These are phyloP conservation scores for Pelochelys cantorii DNA, from an alignment of 2,797 vertebrate species.

Conservation along the genomic window DNA sequence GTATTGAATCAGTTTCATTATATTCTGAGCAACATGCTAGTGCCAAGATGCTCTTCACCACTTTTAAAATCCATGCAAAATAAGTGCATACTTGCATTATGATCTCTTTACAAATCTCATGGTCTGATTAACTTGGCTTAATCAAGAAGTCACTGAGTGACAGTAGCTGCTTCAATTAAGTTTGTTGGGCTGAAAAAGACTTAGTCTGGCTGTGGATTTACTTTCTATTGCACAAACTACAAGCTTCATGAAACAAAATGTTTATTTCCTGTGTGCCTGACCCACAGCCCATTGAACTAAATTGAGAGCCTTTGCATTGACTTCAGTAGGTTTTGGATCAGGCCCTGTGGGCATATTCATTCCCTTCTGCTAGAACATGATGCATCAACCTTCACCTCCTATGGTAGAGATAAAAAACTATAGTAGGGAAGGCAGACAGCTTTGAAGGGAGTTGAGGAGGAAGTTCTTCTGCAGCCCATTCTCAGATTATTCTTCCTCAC, in stretches of 20 bases:
- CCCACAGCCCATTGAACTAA: background rate
- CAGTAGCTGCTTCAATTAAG: background rate
- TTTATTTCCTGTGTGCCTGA: background rate
- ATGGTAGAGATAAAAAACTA: background rate
- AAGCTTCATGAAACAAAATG: background rate
- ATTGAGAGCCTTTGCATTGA: background rate
- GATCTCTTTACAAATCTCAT: background rate
- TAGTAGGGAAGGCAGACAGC: background rate
- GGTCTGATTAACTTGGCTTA: background rate
- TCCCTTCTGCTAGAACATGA: background rate
- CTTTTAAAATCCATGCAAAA: background rate
- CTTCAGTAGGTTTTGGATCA: background rate
- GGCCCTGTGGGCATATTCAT: rapidly evolving
- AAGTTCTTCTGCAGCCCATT: background rate
- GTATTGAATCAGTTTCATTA: background rate
- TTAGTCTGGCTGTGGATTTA: background rate
- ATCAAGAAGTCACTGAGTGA: conserved; percentile 3
- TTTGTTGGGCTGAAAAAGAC: background rate
- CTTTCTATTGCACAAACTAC: background rate
- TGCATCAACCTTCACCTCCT: background rate
- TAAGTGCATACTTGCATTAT: background rate
- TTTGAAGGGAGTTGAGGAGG: background rate
- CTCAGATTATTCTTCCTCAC: background rate
- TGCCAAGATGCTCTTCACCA: background rate
- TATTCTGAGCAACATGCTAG: background rate